Evolutionary conservation across 2,888 invertebrate genomes (phyloP).

Genomic region (Cabera pusaria): DNA sequence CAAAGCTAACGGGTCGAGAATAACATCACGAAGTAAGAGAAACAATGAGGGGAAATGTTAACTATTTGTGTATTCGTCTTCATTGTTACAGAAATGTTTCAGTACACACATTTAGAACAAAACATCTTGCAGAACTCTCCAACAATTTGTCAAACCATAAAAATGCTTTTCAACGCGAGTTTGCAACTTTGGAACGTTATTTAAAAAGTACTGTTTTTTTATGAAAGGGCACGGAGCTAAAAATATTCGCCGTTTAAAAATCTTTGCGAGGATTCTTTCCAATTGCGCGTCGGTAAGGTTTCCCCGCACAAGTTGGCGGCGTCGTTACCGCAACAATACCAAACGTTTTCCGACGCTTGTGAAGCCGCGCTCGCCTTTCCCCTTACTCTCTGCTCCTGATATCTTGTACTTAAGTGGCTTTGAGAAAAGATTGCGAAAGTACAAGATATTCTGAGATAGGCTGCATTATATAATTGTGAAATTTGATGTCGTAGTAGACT

Average conservation of each 20-base stretch:
- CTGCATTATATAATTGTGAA: too few species aligned
- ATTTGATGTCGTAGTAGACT: too few species aligned
- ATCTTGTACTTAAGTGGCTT: conserved; percentile 4
- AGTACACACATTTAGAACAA: conserved; percentile 22
- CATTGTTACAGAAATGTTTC: too few species aligned
- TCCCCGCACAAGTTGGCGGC: conserved; percentile 55
- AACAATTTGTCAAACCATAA: conserved; percentile 23
- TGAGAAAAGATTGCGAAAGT: conserved; percentile 2
- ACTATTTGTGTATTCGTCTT: too few species aligned
- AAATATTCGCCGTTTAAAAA: conserved; percentile 46
- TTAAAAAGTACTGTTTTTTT: too few species aligned
- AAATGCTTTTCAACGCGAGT: conserved; percentile 20
- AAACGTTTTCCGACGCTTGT: conserved; percentile 40
- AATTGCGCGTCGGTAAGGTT: conserved; percentile 63
- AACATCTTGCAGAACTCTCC: conserved; percentile 12
- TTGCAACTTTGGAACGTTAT: neutral
- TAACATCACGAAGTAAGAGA: neutral
- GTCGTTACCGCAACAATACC: conserved; percentile 50
- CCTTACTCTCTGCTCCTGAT: conserved; percentile 16
- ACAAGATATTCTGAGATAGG: too few species aligned
- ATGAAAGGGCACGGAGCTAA: conserved; percentile 13
- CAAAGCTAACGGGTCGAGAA: too few species aligned
- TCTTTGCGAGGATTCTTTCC: conserved; percentile 68
- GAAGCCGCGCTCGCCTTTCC: conserved; percentile 16
- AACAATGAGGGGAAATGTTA: conserved; percentile 4